Evolutionary conservation across 2,797 vertebrate species (phyloP), one percentile per base, ranked within the genome.

Genomic region (Schizothorax lantsangensis): DNA sequence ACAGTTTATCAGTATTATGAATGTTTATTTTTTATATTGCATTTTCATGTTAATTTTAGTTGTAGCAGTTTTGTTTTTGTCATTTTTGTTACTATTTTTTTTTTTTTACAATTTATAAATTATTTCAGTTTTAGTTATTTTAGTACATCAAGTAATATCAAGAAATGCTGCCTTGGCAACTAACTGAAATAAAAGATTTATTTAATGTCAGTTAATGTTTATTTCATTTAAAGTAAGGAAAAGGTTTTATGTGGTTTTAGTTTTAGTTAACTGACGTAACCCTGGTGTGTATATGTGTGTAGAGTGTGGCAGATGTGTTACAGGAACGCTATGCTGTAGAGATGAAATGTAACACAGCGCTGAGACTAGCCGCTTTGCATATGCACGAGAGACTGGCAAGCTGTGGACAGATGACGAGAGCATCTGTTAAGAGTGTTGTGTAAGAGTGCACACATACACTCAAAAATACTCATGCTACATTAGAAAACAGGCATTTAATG

Each of bases 281-380:
- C 26, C 40, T 7, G 47, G 52, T 36, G 17, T 77, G 62, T 81
- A 54, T 78, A 30, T 85, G 43, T 86, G 89, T 91, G 21, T 91
- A 99, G 98, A 99, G 98, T 91, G 99, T 98, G 89, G 97, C 97
- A 0, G 98, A 99, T 0, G 98, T 99, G 87, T 96, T 99, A 83
- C 97, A 96, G 93, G 98, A 99, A 74, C 97, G 97, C 77, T 99
- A 98, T 89, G 98, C 98, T 0, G 96, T 98, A 21, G 98, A 99
- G 87, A 99, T 99, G 98, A 99, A 99, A 91, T 99, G 98, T 83
- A 99, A 97, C 84, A 95, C 97, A 5, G 98, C 98, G 0, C 94
- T 99, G 43, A 96, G 97, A 5, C 96, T 99, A 38, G 97, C 98
- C 19, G 98, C 97, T 0, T 93, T 99, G 92, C 98, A 99, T 92